These are phyloP conservation scores for Carapus acus DNA, from an alignment of 2,797 vertebrate genomes.

Conservation along the genomic window DNA sequence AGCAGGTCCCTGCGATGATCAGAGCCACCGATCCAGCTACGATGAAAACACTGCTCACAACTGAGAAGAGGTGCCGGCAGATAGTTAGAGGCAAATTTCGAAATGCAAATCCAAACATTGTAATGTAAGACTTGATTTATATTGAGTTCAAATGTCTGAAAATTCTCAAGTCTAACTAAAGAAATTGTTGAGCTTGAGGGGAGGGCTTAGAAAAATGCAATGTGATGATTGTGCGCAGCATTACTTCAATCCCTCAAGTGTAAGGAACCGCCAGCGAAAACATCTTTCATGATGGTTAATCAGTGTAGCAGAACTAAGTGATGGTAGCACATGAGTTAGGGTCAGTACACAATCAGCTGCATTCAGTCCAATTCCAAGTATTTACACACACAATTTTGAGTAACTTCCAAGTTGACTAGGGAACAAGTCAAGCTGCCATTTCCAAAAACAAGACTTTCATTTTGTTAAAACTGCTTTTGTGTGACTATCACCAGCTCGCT, in stretches of 20 bases:
- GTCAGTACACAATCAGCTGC: not conserved
- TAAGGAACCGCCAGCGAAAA: not conserved
- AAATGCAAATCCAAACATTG: not conserved
- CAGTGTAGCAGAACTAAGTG: constrained; percentile 20
- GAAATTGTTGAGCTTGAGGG: not conserved
- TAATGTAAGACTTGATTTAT: constrained; percentile 37
- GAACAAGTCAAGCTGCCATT: not conserved
- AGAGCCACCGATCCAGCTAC: constrained; percentile 73
- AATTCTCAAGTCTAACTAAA: no score
- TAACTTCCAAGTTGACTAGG: constrained; percentile 23
- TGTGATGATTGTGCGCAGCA: no score
- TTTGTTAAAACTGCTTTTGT: not conserved
- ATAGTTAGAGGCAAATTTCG: constrained; percentile 15
- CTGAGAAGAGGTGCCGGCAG: constrained; percentile 61
- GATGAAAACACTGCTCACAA: constrained; percentile 77
- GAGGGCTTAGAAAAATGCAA: not conserved
- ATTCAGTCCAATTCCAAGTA: not conserved
- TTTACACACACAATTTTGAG: constrained; percentile 7
- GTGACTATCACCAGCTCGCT: not conserved
- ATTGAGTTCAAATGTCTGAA: no score
- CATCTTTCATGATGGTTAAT: constrained; percentile 16
- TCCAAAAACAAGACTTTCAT: constrained; percentile 14
- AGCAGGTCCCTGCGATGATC: constrained; percentile 75
- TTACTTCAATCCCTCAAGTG: no score
- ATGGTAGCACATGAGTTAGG: constrained; percentile 1